Evolutionary conservation across 1,140 invertebrate genomes (phyloP), one percentile per base, ranked within the genome.

Genomic region (Sinonovacula constricta): DNA sequence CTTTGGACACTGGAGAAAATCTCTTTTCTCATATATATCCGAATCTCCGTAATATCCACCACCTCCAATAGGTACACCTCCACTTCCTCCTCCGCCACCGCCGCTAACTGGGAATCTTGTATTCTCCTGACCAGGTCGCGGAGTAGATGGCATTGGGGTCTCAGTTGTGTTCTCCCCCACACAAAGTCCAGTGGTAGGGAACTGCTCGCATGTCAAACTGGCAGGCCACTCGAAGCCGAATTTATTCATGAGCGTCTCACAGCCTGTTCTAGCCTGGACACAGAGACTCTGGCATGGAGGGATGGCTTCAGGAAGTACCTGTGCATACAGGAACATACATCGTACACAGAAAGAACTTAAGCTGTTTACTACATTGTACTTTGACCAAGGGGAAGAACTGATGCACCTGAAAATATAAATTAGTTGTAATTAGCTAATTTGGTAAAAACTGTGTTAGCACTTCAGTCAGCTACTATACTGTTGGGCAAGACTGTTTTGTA

Each of bases 221-320:
- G 97, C 95, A 0, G 98, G 99, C 99, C 99, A 99, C 30, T 93
- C 92, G 86, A 97, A 98, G 12, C 96, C 96, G 92, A 98, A 99
- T 68, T 94, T 95, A 75, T 94, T 95, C 96, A 99, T 98, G 4
- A 99, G 91, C 3, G 92, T 92, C 88, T 99, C 97, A 91, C 98
- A 99, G 12, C 97, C 89, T 45, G 83, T 83, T 36, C 86, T 77
- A 5, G 89, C 89, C 28, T 89, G 80, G 30, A 86, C 81, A 81
- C 90, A 91, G 12, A 91, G 79, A 22, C 95, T 95, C 45, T 96
- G 93, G 88, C 98, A 99, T 0, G 98, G 98, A 1, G 97, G 97
- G 79, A 99, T 94, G 0, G 97, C 95, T 33, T 98, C 96, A 15
- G 66, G 67, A 70, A 99, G 90, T 63, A 98, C n/a, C 85, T 3